Evolutionary conservation across 2,888 invertebrate species (phyloP).

Genomic region (Apamea anceps): DNA sequence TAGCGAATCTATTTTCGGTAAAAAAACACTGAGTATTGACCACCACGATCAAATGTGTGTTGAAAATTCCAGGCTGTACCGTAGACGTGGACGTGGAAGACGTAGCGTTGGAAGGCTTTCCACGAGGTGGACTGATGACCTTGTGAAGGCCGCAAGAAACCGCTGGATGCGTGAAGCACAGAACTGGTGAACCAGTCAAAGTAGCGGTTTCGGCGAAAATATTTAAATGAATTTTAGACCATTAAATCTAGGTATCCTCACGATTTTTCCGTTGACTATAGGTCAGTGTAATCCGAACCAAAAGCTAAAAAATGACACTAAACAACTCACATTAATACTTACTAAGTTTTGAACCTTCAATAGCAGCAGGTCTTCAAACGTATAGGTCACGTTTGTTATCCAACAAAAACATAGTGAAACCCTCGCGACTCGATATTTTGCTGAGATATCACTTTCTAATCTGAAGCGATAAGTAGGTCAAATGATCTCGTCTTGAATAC

Average conservation of each 20-base stretch:
- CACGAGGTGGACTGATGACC: too few relatives aligned
- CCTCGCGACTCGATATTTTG: not conserved
- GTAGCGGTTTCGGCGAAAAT: too few relatives aligned
- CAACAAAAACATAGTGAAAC: not conserved
- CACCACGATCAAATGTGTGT: not conserved
- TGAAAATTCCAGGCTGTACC: not conserved
- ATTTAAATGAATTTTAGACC: not conserved
- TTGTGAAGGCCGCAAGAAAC: too few relatives aligned
- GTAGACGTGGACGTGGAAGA: too few relatives aligned
- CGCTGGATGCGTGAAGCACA: too few relatives aligned
- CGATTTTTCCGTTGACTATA: not conserved
- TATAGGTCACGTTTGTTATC: not conserved
- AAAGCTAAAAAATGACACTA: not conserved
- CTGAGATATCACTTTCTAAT: slow-evolving; percentile 26
- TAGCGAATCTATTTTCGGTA: not conserved
- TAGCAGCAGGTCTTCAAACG: not conserved
- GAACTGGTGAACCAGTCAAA: too few relatives aligned
- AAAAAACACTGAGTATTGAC: not conserved
- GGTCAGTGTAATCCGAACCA: not conserved
- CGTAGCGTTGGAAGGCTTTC: too few relatives aligned
- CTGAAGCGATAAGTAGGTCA: slow-evolving; percentile 41
- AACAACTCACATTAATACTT: not conserved
- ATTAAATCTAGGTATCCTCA: not conserved
- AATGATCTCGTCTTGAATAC: slow-evolving; percentile 10
- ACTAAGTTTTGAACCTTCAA: not conserved